phyloP scores from a whole-genome alignment of 2,888 invertebrate genomes.

The Caenorhabditis zanzibari region DNA sequence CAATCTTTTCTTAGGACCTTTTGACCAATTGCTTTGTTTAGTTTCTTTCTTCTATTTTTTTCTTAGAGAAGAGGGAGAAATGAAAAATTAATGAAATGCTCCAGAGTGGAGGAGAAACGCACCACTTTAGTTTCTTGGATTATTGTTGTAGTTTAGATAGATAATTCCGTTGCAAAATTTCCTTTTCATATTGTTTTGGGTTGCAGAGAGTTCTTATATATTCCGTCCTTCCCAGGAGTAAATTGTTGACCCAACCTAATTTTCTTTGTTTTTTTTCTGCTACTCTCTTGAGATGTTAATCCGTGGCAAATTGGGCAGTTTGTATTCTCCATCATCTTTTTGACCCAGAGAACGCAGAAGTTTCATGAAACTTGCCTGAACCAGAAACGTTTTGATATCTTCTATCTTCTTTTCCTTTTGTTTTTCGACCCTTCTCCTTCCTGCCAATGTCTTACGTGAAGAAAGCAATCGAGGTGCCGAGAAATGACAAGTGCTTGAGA shows the following conservation, averaged over 20 bases:
- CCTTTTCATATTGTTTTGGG: too few species aligned
- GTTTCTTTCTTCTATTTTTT: constrained; percentile 9
- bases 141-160: neutral
- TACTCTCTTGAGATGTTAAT: neutral
- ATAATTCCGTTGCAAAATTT: too few species aligned
- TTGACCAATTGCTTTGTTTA: constrained; percentile 12
- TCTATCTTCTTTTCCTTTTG: constrained; percentile 38
- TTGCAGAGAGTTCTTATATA: too few species aligned
- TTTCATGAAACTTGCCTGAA: neutral
- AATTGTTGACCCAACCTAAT: too few species aligned
- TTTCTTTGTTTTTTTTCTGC: too few species aligned
- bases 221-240: too few species aligned
- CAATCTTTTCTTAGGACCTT: constrained; percentile 28
- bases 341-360: too few species aligned
- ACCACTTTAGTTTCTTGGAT: neutral
- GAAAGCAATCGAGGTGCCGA: constrained; percentile 36
- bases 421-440: constrained; percentile 35
- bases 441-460: constrained; percentile 56
- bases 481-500: constrained; percentile 52
- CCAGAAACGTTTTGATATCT: constrained; percentile 26
- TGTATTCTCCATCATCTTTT: neutral
- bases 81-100: constrained; percentile 36
- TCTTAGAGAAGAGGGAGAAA: neutral
- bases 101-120: neutral
- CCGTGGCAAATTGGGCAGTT: neutral